These are phyloP conservation scores for Ectemnius cavifrons DNA, from an alignment of 2,888 invertebrate species.

Conservation along the genomic window DNA sequence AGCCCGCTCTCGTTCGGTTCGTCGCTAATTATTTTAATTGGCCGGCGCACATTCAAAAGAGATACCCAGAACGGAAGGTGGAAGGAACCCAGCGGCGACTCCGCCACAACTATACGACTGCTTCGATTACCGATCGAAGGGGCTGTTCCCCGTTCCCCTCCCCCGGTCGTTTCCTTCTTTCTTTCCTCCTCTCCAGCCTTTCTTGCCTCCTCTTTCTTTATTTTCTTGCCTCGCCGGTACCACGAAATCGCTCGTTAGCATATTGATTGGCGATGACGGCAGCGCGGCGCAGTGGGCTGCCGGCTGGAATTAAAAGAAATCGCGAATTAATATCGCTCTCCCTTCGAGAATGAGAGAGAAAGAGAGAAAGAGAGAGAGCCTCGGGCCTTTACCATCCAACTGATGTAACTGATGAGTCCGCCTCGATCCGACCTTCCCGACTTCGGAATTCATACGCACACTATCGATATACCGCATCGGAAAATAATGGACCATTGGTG, in stretches of 20 bases:
- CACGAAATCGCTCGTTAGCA: conserved; percentile 74
- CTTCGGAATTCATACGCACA: background rate
- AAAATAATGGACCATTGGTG: background rate
- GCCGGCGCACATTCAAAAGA: conserved; percentile 77
- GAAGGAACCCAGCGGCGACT: conserved; percentile 58
- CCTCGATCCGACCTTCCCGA: background rate
- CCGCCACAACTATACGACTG: conserved; percentile 56
- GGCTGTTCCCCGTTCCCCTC: conserved; percentile 24
- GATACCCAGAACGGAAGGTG: conserved; percentile 61
- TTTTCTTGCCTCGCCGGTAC: conserved; percentile 16
- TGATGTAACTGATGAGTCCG: too few species aligned
- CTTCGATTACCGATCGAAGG: conserved; percentile 62
- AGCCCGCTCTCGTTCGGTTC: conserved; percentile 73
- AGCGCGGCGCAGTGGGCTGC: conserved; percentile 58
- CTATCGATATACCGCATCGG: background rate
- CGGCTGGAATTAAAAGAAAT: conserved; percentile 67
- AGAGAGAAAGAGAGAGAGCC: too few species aligned
- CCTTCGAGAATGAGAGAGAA: background rate
- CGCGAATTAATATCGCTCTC: conserved; percentile 66
- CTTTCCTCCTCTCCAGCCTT: background rate
- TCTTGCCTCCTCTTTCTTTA: background rate
- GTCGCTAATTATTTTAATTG: conserved; percentile 79
- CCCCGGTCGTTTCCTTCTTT: conserved; percentile 4
- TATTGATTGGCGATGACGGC: conserved; percentile 77
- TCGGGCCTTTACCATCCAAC: too few species aligned